Evolutionary conservation across 2,888 invertebrate species (phyloP), one percentile per base, ranked within the genome.

Genomic region (Megalurothrips usitatus): DNA sequence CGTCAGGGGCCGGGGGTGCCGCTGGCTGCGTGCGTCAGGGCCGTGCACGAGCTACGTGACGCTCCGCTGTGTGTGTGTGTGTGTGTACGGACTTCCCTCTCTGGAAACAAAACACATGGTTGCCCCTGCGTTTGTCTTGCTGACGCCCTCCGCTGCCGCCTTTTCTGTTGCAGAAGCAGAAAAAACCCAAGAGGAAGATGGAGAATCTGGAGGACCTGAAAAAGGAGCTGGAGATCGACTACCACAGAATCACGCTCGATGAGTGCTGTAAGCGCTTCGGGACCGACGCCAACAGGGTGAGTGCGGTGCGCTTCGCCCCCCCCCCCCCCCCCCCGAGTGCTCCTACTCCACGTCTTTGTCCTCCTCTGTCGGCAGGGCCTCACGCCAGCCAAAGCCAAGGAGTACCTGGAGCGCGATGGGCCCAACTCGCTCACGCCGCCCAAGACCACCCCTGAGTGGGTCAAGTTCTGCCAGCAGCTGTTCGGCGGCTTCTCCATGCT

Each of bases 401-500:
- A 89, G 79, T 86, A 91, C 12, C 86, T 92, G 0, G 86, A 87
- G 17, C 90, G 90, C 84, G 90, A 93, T 83, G 94, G 94, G 8
- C 91, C 90, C 0, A 95, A 95, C 85, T 89, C 91, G 6, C 87
- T 95, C 47, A 92, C 94, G 0, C 95, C 94, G 1, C 92, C 94
- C 0, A 90, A 91, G 81, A 90, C 91, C 84, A 91, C 91, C 19
- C 92, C 94, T 6, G 94, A 94, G 89, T 92, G 91, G 87, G 87
- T 92, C 85, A 90, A 91, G 89, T 90, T 94, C 85, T 87, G 91
- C 82, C 90, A 90, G 82, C 87, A 87, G 81, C 87, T 92, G 86
- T 91, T 91, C 86, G 88, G 91, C 87, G 96, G 96, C 17, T 96
- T 96, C 87, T 93, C 95, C 0, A 85, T 92, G 83, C 87, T 96